Evolutionary conservation across 2,113 vertebrate species (phyloP).

Genomic region (Alethe diademata): DNA sequence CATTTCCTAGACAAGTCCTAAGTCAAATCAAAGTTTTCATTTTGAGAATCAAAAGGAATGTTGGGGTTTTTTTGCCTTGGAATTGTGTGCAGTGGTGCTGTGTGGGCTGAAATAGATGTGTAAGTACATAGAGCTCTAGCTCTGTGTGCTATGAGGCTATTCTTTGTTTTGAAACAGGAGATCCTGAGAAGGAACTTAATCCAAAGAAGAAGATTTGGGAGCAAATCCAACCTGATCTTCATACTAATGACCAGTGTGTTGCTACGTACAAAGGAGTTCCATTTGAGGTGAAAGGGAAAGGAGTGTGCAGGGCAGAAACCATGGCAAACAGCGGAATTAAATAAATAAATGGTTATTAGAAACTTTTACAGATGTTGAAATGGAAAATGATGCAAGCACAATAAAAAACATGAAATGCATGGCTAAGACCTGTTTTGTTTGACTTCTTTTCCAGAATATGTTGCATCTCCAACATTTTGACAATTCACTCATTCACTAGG

Average conservation of each 20-base stretch:
- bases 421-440: constrained; percentile 8
- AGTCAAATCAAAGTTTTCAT: neutral
- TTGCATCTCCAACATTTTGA: neutral
- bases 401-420: constrained; percentile 52
- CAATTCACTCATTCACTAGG: neutral
- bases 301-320: constrained; percentile 89
- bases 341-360: constrained; percentile 53
- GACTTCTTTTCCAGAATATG: neutral
- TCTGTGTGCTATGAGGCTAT: neutral
- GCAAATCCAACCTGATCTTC: constrained; percentile 92
- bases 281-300: constrained; percentile 91
- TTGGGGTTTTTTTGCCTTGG: neutral
- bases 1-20: neutral
- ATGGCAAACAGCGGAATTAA: constrained; percentile 94
- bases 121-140: neutral
- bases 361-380: neutral
- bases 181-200: constrained; percentile 95
- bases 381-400: constrained; percentile 40
- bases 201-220: constrained; percentile 99
- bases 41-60: neutral
- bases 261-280: constrained; percentile 91
- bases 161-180: constrained; percentile 77
- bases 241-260: constrained; percentile 83
- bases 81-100: neutral
- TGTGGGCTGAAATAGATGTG: neutral